These are phyloP conservation scores for Zoanthus gigantus DNA, from an alignment of 92 coral and sea anemone species.

Conservation along the genomic window DNA sequence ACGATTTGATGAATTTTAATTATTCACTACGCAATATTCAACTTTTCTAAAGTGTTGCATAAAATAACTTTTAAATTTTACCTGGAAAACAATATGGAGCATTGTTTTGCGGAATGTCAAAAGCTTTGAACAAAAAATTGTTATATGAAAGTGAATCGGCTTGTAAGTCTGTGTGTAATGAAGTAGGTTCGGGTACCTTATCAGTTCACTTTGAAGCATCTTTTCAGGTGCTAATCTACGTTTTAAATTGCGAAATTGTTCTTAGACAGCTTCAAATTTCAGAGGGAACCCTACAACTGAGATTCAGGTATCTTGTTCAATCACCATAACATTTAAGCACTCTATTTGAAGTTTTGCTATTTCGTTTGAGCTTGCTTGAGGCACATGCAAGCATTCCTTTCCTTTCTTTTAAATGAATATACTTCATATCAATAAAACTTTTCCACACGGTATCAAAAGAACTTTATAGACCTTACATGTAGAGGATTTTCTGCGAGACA, in stretches of 20 bases:
- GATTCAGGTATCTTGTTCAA: constrained; percentile 2
- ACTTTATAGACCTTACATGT: too few species aligned
- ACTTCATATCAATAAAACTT: not conserved
- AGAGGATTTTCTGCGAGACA: too few species aligned
- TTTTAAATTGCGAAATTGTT: not conserved
- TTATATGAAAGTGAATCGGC: not conserved
- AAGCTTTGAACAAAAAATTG: not conserved
- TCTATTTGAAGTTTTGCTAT: not conserved
- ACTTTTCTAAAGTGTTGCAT: not conserved
- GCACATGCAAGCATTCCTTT: not conserved
- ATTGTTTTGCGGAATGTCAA: too few species aligned
- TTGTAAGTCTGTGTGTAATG: not conserved
- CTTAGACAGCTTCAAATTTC: not conserved
- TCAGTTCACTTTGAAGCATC: not conserved
- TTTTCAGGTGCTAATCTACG: not conserved
- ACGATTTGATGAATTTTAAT: not conserved
- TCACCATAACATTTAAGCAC: not conserved
- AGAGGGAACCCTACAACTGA: not conserved
- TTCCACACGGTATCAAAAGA: too few species aligned
- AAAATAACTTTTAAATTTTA: not conserved
- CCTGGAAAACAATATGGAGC: not conserved
- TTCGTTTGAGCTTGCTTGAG: not conserved
- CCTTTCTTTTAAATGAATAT: not conserved
- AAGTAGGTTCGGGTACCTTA: not conserved
- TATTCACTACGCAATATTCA: too few species aligned